Conservation (phyloP, 2,888 invertebrate genomes). For the Drosophila vallismaia region DNA sequence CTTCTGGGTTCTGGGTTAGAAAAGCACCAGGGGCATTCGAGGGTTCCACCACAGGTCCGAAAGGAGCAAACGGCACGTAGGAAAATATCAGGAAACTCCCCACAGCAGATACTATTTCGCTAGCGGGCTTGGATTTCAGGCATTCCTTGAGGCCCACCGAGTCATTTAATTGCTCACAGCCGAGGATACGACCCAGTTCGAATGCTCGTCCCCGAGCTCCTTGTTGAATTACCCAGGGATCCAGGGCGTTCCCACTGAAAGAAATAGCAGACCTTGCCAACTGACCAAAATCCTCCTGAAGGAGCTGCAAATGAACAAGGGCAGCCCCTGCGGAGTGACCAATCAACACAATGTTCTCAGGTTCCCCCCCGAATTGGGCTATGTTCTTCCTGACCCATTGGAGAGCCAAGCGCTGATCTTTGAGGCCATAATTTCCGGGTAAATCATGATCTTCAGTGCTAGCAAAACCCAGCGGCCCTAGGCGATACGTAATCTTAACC, state of each 20-base stretch:
- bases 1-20: constrained; percentile 87
- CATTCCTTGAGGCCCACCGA: constrained; percentile 87
- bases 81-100: constrained; percentile 84
- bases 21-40: constrained; percentile 85
- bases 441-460: constrained; percentile 89
- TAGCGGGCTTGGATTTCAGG: constrained; percentile 86
- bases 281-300: constrained; percentile 85
- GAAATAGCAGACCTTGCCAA: constrained; percentile 82
- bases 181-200: constrained; percentile 86
- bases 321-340: constrained; percentile 91
- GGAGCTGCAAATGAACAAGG: constrained; percentile 89
- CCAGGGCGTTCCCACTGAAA: constrained; percentile 88
- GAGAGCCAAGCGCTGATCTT: constrained; percentile 62
- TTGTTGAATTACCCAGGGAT: constrained; percentile 86
- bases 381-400: constrained; percentile 57
- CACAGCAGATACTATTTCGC: constrained; percentile 86
- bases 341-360: constrained; percentile 87
- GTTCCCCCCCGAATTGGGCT: constrained; percentile 83
- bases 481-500: constrained; percentile 88
- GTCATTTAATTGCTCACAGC: constrained; percentile 86
- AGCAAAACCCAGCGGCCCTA: constrained; percentile 90
- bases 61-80: constrained; percentile 89
- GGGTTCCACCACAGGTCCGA: constrained; percentile 89
- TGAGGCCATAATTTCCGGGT: constrained; percentile 82
- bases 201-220: constrained; percentile 86